These are phyloP conservation scores for Rhabdornis inornatus DNA, from an alignment of 2,113 vertebrate species.

Conservation along the genomic window DNA sequence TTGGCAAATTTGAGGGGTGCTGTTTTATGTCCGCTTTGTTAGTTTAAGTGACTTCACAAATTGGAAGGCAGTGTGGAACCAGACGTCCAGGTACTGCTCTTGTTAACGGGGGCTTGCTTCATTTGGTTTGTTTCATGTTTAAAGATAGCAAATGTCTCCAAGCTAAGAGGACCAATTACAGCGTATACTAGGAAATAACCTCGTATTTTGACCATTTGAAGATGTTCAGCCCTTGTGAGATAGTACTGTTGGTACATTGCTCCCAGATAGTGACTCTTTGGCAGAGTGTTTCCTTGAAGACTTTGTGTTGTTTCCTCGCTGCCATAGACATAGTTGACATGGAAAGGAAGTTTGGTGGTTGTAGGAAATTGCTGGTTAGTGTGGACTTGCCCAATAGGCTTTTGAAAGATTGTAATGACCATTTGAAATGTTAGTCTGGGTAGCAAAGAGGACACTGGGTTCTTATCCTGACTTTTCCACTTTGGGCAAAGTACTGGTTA, in stretches of 20 bases:
- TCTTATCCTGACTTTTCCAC: neutral
- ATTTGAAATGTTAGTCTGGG: neutral
- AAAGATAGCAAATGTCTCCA: neutral
- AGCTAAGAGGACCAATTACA: neutral
- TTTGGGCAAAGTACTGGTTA: neutral
- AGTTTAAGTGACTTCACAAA: slow-evolving; percentile 4
- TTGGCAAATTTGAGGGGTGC: neutral
- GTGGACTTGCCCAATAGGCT: neutral
- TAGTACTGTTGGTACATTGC: neutral
- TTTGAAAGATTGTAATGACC: neutral
- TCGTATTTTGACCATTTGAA: neutral
- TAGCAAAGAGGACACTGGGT: neutral
- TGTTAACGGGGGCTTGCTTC: neutral
- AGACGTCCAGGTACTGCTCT: neutral
- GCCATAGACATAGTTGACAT: neutral
- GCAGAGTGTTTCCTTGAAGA: neutral
- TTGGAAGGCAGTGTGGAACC: neutral
- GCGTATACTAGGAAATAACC: rapidly evolving
- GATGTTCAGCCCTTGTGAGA: neutral
- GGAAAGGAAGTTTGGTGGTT: neutral
- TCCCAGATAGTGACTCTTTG: neutral
- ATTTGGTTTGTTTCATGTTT: neutral
- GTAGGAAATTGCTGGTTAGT: neutral
- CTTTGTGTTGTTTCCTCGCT: neutral
- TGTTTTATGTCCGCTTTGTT: slow-evolving; percentile 4